Evolutionary conservation across 2,113 vertebrate species (phyloP).

Genomic region (Synchiropus splendidus): DNA sequence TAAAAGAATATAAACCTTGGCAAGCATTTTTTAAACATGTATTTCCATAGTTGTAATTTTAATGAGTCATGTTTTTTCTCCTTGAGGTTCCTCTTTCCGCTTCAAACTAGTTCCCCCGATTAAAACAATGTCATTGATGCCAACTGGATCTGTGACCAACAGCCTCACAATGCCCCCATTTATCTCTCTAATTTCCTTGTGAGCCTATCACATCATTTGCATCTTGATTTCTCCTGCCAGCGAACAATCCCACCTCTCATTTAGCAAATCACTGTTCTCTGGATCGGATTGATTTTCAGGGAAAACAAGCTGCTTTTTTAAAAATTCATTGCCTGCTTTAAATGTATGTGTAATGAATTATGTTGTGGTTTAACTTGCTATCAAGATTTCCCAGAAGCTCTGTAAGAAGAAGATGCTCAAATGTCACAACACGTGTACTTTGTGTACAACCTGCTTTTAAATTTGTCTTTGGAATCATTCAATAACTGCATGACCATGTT

Average conservation of each 20-base stretch:
- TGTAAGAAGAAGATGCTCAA: slow-evolving; percentile 14
- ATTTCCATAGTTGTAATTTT: too few species aligned
- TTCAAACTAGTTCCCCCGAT: slow-evolving; percentile 12
- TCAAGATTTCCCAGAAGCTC: slow-evolving; percentile 13
- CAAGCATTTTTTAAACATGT: too few species aligned
- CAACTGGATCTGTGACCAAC: slow-evolving; percentile 29
- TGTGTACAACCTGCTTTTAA: too few species aligned
- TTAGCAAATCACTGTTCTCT: slow-evolving; percentile 53
- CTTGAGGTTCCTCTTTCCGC: too few species aligned
- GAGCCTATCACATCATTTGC: slow-evolving; percentile 23
- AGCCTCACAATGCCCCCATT: slow-evolving; percentile 25
- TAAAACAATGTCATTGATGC: slow-evolving; percentile 24
- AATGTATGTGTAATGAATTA: too few species aligned
- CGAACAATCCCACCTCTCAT: slow-evolving; percentile 50
- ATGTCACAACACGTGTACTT: too few species aligned
- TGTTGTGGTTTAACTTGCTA: slow-evolving; percentile 14
- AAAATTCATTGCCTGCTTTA: too few species aligned
- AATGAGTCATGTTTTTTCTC: too few species aligned
- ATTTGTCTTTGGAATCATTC: too few species aligned
- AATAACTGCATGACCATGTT: too few species aligned
- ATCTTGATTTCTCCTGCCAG: slow-evolving; percentile 24
- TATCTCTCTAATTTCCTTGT: slow-evolving; percentile 33
- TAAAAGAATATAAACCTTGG: too few species aligned
- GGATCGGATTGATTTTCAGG: slow-evolving; percentile 39
- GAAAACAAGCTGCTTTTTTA: slow-evolving; percentile 23